A percentile compares a stretch with the other conserved stretches of the same genome.
These are phyloP conservation scores for Heliconius nattereri DNA, from an alignment of 1,140 invertebrate genomes.

Conservation along the genomic window DNA sequence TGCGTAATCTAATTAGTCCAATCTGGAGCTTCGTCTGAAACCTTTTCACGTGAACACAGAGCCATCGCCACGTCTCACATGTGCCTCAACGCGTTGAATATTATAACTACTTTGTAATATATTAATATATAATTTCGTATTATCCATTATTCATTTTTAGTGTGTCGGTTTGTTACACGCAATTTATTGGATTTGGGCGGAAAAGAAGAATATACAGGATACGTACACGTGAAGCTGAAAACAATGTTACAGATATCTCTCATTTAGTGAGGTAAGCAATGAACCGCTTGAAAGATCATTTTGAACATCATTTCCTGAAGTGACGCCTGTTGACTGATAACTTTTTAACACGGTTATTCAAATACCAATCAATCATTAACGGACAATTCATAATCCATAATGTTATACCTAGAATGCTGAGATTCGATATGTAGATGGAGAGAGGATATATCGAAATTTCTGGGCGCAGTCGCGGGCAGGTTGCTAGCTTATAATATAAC, in stretches of 20 bases:
- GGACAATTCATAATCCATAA: no score
- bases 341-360: background rate
- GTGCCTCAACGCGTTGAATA: constrained; percentile 6
- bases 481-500: background rate
- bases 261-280: no score
- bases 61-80: constrained; percentile 18
- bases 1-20: constrained; percentile 31
- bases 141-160: background rate
- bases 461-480: no score
- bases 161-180: background rate
- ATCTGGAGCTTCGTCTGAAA: constrained; percentile 27
- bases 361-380: background rate
- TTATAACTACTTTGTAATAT: background rate
- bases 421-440: no score
- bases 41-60: constrained; percentile 20
- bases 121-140: no score
- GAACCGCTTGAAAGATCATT: no score
- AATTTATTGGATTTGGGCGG: background rate
- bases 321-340: background rate
- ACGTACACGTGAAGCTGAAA: no score
- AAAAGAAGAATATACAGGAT: background rate
- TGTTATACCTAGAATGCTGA: no score
- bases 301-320: no score
- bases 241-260: no score
- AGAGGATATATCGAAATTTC: no score